Percentiles rank a stretch among this genome's conserved stretches.
Evolutionary conservation across 1,140 invertebrate genomes (phyloP).

Genomic region (Drosophila pseudoananassae): DNA sequence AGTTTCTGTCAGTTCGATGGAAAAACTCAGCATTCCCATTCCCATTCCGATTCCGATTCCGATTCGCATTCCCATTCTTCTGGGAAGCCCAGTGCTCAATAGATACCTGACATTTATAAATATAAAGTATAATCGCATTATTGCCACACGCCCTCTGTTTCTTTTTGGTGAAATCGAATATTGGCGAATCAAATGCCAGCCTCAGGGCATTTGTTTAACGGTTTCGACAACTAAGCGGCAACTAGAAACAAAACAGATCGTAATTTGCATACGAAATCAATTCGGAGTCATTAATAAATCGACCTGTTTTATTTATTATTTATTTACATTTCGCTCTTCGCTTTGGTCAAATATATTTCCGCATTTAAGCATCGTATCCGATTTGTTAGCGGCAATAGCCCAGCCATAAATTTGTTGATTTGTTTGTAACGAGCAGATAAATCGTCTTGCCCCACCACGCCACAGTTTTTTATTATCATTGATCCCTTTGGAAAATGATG

Average conservation of each 20-base stretch:
- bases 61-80: constrained; percentile 9
- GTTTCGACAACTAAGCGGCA: constrained; percentile 39
- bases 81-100: constrained; percentile 12
- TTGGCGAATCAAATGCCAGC: constrained; percentile 25
- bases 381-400: constrained; percentile 11
- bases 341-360: constrained; percentile 65
- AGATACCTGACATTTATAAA: constrained; percentile 35
- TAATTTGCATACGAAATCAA: constrained; percentile 72
- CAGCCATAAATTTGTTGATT: not conserved
- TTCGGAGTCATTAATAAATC: constrained; percentile 76
- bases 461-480: constrained; percentile 1
- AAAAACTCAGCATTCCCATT: not conserved
- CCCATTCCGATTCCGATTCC: too few relatives aligned
- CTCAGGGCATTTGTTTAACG: constrained; percentile 48
- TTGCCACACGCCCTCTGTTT: constrained; percentile 51
- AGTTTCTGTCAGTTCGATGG: constrained; percentile 15
- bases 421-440: constrained; percentile 3
- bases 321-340: constrained; percentile 60
- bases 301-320: constrained; percentile 76
- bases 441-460: not conserved
- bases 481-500: not conserved
- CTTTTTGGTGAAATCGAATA: constrained; percentile 49
- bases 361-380: constrained; percentile 40
- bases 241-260: constrained; percentile 42
- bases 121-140: constrained; percentile 61